Base-by-base conservation (phyloP, 1,140 invertebrate species). In the Drosophila bocqueti region DNA sequence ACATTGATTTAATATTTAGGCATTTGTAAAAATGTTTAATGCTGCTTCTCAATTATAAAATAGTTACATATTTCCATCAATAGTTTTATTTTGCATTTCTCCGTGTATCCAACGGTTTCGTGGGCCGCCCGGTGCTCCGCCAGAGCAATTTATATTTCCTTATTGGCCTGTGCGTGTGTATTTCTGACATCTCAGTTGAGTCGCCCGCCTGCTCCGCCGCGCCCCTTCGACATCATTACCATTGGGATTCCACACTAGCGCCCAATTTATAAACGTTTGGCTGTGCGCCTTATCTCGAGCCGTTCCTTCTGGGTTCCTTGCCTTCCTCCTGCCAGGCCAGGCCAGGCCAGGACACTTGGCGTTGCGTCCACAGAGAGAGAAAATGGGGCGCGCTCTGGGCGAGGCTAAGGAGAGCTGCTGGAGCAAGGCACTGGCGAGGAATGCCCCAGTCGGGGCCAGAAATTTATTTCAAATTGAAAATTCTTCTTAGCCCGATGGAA, bases 191-290 rank as follows among this genome's bases (percentile, higher is more conserved):
- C 83, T 85, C 79, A 86, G 84, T 85, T 82, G 64, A 65, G 64
- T 49, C 29, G 54, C 58, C 36, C 36, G 45, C 36, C 45, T 11
- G 38, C 45, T 40, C 38, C 36, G 26, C 24, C 63, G 16, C 45
- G 54, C 42, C 34, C 47, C 57, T 21, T 46, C 73, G 72, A 49
- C 79, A 79, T 86, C 76, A 82, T 86, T 85, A 74, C 65, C 83
- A 81, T 76, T 82, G 79, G 64, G 82, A 82, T 79, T 73, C 79
- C 83, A 79, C 65, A 86, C 83, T 82, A 78, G 83, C 83, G 74
- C 80, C 83, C 82, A 85, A 85, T 85, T 85, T 85, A 86, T 79
- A 82, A 86, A 83, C 82, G 82, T 85, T 85, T 86, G 79, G 64
- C 75, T 86, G 47, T 81, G 78, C 69, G 65, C 76, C 75, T 86